phyloP scores from a whole-genome alignment of 2,797 vertebrate genomes.

The Pteronotus mesoamericanus region DNA sequence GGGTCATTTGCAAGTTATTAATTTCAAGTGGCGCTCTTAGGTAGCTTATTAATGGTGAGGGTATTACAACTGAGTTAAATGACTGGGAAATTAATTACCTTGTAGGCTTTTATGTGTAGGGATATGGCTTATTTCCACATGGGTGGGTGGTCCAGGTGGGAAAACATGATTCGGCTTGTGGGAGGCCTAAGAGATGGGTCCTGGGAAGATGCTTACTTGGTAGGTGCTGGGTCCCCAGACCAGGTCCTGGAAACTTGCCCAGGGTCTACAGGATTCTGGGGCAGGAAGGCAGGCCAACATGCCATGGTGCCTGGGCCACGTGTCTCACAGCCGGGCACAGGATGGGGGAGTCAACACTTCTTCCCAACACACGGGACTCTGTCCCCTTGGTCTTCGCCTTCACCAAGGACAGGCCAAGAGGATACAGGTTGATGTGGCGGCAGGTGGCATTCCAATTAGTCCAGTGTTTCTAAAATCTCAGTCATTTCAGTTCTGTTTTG shows the following conservation, averaged over 20 bases:
- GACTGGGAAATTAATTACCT: slow-evolving; percentile 78
- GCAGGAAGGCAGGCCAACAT: accelerated
- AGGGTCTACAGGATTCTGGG: background rate
- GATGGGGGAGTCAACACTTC: accelerated
- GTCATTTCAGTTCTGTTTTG: background rate
- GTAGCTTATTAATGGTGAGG: slow-evolving; percentile 74
- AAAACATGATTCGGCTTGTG: accelerated
- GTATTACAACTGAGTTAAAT: slow-evolving; percentile 70
- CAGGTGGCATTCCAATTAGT: accelerated
- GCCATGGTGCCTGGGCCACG: background rate
- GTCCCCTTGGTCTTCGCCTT: background rate
- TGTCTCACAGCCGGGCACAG: background rate
- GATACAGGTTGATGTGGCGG: accelerated
- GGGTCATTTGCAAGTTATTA: slow-evolving; percentile 84
- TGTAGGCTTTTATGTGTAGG: slow-evolving; percentile 37
- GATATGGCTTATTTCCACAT: slow-evolving; percentile 57
- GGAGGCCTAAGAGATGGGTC: background rate
- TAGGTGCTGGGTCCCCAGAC: background rate
- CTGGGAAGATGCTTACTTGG: background rate
- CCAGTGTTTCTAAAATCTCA: background rate
- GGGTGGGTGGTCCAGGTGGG: background rate
- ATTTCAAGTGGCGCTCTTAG: slow-evolving; percentile 79
- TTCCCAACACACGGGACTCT: accelerated
- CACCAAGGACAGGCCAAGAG: background rate
- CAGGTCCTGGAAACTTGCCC: background rate